These are phyloP conservation scores for Apis florea DNA, from an alignment of 1,140 invertebrate genomes.

Conservation along the genomic window DNA sequence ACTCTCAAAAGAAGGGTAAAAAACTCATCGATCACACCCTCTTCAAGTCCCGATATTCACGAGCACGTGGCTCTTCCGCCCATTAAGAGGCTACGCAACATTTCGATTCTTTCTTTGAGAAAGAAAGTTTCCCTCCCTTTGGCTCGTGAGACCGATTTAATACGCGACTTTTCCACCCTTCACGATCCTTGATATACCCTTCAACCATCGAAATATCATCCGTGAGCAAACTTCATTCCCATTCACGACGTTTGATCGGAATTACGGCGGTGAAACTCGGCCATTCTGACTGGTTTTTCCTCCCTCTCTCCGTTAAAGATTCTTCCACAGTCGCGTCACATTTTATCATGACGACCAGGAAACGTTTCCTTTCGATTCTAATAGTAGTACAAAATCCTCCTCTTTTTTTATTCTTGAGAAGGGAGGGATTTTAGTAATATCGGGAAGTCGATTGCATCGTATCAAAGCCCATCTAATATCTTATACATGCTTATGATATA, in stretches of 20 bases:
- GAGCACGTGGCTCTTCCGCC: background rate
- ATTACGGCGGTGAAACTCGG: conserved; percentile 7
- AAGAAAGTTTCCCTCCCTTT: background rate
- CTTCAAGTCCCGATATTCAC: background rate
- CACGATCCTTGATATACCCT: background rate
- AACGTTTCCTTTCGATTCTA: background rate
- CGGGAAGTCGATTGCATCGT: too few relatives aligned
- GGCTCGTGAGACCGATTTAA: background rate
- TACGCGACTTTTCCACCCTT: conserved; percentile 15
- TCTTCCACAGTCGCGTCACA: background rate
- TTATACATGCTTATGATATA: too few relatives aligned
- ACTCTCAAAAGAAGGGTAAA: background rate
- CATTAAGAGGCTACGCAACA: background rate
- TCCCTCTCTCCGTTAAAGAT: background rate
- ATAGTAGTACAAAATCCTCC: background rate
- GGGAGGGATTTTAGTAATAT: background rate
- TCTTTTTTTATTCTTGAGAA: background rate
- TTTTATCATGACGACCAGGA: conserved; percentile 6
- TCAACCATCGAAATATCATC: conserved; percentile 34
- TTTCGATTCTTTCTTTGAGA: too few relatives aligned
- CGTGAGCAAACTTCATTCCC: conserved; percentile 42
- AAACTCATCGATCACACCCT: background rate
- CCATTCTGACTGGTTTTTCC: conserved; percentile 11
- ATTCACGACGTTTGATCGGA: conserved; percentile 36
- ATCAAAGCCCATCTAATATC: too few relatives aligned